Evolutionary conservation across 1,140 invertebrate species (phyloP), one percentile per base, ranked within the genome.

Genomic region (Macrotrachela quadricornifera): DNA sequence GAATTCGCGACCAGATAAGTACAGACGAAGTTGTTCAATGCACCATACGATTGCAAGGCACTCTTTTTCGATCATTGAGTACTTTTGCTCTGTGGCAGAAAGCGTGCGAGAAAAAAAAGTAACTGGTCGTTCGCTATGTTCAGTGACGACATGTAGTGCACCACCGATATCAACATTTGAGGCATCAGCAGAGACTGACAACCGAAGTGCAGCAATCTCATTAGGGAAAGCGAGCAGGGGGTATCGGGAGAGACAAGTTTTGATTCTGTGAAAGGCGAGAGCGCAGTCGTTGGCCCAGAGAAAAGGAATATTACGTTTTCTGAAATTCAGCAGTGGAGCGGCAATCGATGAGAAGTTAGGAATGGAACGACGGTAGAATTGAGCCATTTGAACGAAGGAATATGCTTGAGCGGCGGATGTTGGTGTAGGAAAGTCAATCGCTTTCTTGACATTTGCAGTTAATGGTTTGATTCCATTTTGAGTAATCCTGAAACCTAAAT

Each of bases 391-490:
- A 4, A 67, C 38, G 49, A 69, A 69, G n/a, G 46, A 21, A 50
- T 59, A 17, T 1, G 68, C 41, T 37, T 61, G 49, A 18, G 58
- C 59, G 0, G 59, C 40, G 30, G 57, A 63, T n/a, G 4, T 57
- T n/a, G 66, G 64, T 13, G 45, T 54, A 13, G 61, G 63, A 55
- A 59, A 64, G 10, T 62, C 45, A n/a, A 45, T 50, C 11, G 67
- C 53, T 12, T 57, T 57, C 21, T 58, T 46, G 13, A 59, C 54
- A 46, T 69, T 68, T 0, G 57, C 55, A 4, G 56, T 57, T 52
- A 63, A 57, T 11, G 59, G 30, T 14, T 51, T 48, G 17, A 63
- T 56, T 10, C 59, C 62, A 8, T 65, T 37, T 10, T 37, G 38
- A 12, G 50, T 56, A 11, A 68, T 59, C 14, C 56, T 50, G 41